These are phyloP conservation scores for Camponotus pennsylvanicus DNA, from an alignment of 1,140 invertebrate genomes.

Conservation along the genomic window DNA sequence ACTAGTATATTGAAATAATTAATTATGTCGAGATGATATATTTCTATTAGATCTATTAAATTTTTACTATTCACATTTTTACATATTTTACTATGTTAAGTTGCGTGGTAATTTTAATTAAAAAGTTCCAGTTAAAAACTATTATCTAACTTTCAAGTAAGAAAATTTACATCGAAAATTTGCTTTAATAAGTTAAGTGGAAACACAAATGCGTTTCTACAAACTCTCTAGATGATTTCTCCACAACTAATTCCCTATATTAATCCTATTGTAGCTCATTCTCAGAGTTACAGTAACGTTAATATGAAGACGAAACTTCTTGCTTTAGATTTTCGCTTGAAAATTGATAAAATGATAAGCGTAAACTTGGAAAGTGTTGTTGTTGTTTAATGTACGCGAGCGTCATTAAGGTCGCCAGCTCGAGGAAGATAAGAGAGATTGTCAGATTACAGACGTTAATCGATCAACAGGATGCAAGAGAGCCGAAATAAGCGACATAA, in stretches of 20 bases:
- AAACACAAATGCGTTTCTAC: background rate
- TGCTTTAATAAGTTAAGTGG: constrained; percentile 3
- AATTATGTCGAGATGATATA: background rate
- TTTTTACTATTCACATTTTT: background rate
- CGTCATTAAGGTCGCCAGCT: background rate
- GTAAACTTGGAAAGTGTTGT: constrained; percentile 10
- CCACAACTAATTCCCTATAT: background rate
- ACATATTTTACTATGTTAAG: background rate
- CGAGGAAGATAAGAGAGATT: constrained; percentile 49
- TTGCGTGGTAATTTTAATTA: background rate
- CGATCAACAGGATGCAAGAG: constrained; percentile 55
- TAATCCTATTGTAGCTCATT: too few relatives aligned
- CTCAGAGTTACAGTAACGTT: background rate
- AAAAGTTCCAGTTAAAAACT: constrained; percentile 23
- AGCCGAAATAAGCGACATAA: constrained; percentile 45
- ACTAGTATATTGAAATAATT: background rate
- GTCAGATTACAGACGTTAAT: constrained; percentile 50
- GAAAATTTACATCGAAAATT: constrained; percentile 32
- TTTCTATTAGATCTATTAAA: background rate
- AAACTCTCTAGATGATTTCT: constrained; percentile 22
- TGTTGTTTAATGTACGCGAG: constrained; percentile 8
- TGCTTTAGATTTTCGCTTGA: background rate
- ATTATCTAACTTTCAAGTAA: background rate
- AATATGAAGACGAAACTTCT: background rate
- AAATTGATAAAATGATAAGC: constrained; percentile 22